phyloP scores from a whole-genome alignment of 92 coral and sea anemone genomes.

The Palythoa heliodiscus region DNA sequence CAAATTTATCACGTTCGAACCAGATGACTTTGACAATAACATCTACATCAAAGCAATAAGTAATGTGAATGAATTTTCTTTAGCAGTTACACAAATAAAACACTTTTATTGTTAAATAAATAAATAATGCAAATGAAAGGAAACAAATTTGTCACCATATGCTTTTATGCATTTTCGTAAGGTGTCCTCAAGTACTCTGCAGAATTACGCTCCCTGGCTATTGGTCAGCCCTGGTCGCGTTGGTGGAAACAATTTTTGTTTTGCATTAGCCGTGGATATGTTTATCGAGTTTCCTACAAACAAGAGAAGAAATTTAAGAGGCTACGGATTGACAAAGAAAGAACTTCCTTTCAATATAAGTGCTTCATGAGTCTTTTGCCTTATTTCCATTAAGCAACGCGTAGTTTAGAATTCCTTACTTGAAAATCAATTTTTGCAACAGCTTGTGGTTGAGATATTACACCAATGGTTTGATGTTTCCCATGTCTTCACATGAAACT shows the following conservation, averaged over 20 bases:
- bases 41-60: neutral
- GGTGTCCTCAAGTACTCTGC: neutral
- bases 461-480: neutral
- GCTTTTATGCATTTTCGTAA: neutral
- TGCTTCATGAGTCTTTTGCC: conserved; percentile 6
- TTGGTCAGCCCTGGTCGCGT: conserved; percentile 4
- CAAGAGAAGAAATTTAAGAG: conserved; percentile 13
- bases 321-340: conserved; percentile 16
- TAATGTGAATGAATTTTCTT: neutral
- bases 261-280: conserved; percentile 4
- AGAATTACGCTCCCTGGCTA: neutral
- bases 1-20: neutral
- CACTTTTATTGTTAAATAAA: neutral
- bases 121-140: conserved; percentile 31
- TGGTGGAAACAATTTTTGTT: conserved; percentile 21
- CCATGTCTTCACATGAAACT: neutral
- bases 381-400: neutral
- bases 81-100: neutral
- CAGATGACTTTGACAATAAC: neutral
- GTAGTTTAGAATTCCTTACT: neutral
- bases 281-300: conserved; percentile 15
- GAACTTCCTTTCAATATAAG: conserved; percentile 27
- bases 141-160: conserved; percentile 5
- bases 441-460: neutral
- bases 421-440: neutral